phyloP scores from a whole-genome alignment of 1,140 invertebrate species.

The Heterodera carotae region DNA sequence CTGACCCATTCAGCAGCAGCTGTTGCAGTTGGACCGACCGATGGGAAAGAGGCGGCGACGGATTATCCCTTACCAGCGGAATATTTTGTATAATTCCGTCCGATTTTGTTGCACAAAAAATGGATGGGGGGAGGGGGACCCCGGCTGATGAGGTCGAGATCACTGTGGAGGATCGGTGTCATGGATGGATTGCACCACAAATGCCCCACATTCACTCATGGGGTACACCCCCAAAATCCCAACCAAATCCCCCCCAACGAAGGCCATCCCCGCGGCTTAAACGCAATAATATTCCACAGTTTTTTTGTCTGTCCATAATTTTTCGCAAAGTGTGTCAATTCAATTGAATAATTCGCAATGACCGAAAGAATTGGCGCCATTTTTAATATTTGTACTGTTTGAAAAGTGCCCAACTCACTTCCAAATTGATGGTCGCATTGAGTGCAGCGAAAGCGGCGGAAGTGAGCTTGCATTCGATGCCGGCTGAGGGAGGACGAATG shows the following conservation, averaged over 20 bases:
- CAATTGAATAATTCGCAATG: no score
- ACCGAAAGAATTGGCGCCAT: no score
- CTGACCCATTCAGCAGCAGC: no score
- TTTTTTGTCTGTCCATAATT: no score
- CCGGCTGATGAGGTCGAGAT: not conserved
- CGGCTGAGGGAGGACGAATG: constrained; percentile 64
- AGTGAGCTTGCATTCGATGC: constrained; percentile 65
- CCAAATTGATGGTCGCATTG: constrained; percentile 58
- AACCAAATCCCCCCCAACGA: not conserved
- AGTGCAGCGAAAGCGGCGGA: constrained; percentile 62
- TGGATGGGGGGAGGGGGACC: not conserved
- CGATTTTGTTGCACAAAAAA: not conserved
- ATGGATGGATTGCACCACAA: not conserved
- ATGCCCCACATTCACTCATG: not conserved
- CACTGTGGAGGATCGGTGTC: not conserved
- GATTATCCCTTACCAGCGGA: not conserved
- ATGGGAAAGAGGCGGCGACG: not conserved
- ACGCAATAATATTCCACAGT: no score
- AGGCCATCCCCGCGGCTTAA: not conserved
- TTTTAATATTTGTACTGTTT: no score
- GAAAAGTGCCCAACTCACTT: constrained; percentile 64
- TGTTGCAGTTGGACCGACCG: not conserved
- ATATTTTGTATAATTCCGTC: not conserved
- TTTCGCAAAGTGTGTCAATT: no score
- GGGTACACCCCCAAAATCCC: not conserved